These are phyloP conservation scores for Pedionomus torquatus DNA, from an alignment of 2,113 vertebrate species.

Conservation along the genomic window DNA sequence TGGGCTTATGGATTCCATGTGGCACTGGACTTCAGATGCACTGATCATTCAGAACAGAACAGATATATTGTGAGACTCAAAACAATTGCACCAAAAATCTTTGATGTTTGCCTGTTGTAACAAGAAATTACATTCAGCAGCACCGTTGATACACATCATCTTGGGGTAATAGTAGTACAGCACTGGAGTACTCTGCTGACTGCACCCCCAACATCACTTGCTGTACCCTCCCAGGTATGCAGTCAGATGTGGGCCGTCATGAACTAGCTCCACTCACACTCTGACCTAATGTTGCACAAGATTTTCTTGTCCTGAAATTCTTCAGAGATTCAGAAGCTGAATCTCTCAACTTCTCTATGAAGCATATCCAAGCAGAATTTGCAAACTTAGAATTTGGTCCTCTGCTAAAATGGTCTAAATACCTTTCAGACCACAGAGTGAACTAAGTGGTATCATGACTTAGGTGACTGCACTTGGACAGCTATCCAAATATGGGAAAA, in stretches of 20 bases:
- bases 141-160: not conserved
- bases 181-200: not conserved
- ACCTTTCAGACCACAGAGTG: not conserved
- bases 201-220: not conserved
- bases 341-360: not conserved
- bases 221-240: not conserved
- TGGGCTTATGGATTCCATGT: not conserved
- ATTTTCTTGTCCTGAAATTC: not conserved
- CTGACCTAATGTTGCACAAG: not conserved
- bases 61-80: not conserved
- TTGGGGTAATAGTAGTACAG: not conserved
- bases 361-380: constrained; percentile 2
- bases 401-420: not conserved
- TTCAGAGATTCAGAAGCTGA: constrained; percentile 3
- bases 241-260: not conserved
- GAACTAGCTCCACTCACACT: not conserved
- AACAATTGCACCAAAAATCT: not conserved
- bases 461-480: not conserved
- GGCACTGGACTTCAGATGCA: not conserved
- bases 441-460: not conserved
- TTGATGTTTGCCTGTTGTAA: not conserved
- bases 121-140: not conserved
- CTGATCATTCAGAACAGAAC: not conserved
- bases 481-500: not conserved
- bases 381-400: not conserved